Conservation (phyloP, 2,888 invertebrate species). For the Cheiracanthium punctorium region DNA sequence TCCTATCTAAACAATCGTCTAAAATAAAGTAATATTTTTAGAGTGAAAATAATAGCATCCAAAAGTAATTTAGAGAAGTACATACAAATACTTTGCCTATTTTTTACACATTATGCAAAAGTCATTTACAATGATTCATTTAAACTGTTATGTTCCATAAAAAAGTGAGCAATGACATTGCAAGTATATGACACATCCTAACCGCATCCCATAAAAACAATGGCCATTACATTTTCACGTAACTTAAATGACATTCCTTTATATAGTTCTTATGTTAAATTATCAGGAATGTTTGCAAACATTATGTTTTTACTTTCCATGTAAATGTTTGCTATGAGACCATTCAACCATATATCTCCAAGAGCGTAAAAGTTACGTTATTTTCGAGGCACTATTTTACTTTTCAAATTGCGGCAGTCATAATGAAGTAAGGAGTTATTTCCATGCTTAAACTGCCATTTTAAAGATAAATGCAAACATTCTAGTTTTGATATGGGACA, state of each 20-base stretch:
- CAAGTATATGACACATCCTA: background rate
- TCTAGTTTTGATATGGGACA: too few species aligned
- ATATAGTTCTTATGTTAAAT: background rate
- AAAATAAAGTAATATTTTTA: too few species aligned
- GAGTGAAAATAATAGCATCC: too few species aligned
- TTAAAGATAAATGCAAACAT: too few species aligned
- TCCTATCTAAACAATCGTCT: too few species aligned
- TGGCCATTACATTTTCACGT: background rate
- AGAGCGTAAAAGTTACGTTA: too few species aligned
- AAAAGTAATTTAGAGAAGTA: background rate
- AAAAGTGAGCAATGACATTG: background rate
- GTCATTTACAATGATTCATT: conserved; percentile 22
- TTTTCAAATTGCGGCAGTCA: too few species aligned
- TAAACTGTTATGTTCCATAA: background rate
- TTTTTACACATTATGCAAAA: conserved; percentile 13
- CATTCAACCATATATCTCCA: too few species aligned
- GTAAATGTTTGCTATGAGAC: too few species aligned
- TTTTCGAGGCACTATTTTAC: too few species aligned
- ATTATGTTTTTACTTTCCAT: background rate
- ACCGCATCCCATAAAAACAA: background rate
- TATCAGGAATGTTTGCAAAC: background rate
- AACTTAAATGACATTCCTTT: background rate
- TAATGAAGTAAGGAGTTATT: too few species aligned
- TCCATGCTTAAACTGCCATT: too few species aligned
- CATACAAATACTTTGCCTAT: background rate